Evolutionary conservation across 2,797 vertebrate genomes (phyloP), one percentile per base, ranked within the genome.

Genomic region (Lemur catta): DNA sequence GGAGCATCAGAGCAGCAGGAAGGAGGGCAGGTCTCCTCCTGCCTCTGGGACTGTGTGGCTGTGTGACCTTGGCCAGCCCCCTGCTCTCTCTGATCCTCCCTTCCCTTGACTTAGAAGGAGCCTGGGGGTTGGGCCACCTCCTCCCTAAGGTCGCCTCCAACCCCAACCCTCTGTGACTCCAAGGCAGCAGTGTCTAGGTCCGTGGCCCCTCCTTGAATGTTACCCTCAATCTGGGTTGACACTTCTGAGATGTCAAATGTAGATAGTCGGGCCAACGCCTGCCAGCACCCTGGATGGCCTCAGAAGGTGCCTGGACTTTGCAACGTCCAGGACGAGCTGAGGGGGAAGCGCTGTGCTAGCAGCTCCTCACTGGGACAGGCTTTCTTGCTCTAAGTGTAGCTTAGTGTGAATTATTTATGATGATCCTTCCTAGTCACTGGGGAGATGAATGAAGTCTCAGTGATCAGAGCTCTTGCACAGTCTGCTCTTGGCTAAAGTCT

Each of bases 341-440:
- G 76, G 12, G 12, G 13, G 38, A 65, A 65, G 43, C 65, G 2
- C 67, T 0, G 5, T 10, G 67, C n/a, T 11, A 28, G 30, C 14
- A 10, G 1, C 7, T 15, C 30, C n/a, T 82, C 38, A 0, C 76
- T 17, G 43, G 69, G 46, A 46, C 35, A 35, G 13, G 13, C 43
- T 59, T 71, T n/a, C 35, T 87, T 1, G 59, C 63, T 91, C 28
- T 57, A 38, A 50, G 57, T n/a, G 61, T 43, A 50, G 88, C 38
- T 72, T 50, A 35, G 55, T 84, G 81, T 84, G 84, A 80, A 84
- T 93, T 87, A 81, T 33, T 26, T 50, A 74, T 65, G 71, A 43
- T 41, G 92, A 10, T 59, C n/a, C 52, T 94, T 94, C 59, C 46
- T 13, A 4, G 28, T 86, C 80, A 78, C 84, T 75, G 89, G 80